Percentiles rank a stretch among this genome's conserved stretches.
phyloP scores from a whole-genome alignment of 2,888 invertebrate genomes.

The Emmelina monodactyla region DNA sequence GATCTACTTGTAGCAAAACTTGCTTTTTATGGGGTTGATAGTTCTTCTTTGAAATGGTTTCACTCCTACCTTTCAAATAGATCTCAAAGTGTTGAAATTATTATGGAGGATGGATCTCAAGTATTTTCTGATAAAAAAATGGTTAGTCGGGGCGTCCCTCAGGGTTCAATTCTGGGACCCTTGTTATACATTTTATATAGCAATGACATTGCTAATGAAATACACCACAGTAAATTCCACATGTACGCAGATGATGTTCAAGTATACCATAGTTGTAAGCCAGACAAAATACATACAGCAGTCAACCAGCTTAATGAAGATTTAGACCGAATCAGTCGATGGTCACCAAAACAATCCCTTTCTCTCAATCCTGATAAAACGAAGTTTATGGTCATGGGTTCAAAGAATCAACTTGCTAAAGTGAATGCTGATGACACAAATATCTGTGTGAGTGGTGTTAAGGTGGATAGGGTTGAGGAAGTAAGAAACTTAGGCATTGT shows the following conservation, averaged over 20 bases:
- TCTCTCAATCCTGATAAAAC: constrained; percentile 3
- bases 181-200: not conserved
- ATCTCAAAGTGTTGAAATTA: not conserved
- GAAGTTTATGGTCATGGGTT: constrained; percentile 1
- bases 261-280: not conserved
- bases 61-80: not conserved
- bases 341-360: constrained; percentile 1
- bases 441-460: not conserved
- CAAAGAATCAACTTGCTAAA: not conserved
- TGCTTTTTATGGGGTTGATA: constrained; percentile 11
- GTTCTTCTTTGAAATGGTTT: constrained; percentile 4
- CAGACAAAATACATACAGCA: not conserved
- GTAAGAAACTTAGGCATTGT: constrained; percentile 6
- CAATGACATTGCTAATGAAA: not conserved
- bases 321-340: not conserved
- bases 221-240: not conserved
- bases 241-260: constrained; percentile 2
- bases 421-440: not conserved
- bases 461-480: not conserved
- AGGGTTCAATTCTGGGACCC: constrained; percentile 3
- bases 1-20: constrained; percentile 12
- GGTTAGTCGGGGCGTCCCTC: constrained; percentile 1
- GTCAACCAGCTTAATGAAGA: not conserved
- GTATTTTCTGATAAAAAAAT: not conserved
- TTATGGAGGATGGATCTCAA: not conserved